A percentile compares a stretch with the other conserved stretches of the same genome.
Conservation (phyloP, 1,140 invertebrate species). For the Rhopalosiphum maidis region DNA sequence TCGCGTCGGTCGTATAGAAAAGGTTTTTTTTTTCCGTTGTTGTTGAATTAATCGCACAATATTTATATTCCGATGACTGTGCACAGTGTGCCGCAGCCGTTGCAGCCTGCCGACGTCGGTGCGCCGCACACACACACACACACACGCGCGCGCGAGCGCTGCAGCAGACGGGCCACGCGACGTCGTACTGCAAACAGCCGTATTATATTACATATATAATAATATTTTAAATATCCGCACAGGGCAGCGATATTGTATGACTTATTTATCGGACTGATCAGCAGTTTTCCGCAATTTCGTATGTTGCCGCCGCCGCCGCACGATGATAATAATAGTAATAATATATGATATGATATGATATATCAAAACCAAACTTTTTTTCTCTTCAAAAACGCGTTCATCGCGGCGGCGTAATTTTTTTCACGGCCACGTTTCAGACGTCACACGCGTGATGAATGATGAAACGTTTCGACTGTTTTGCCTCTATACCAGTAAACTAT, state of each 20-base stretch:
- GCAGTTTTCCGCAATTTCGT: neutral
- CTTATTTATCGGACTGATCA: neutral
- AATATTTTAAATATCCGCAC: neutral
- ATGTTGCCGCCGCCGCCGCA: no score
- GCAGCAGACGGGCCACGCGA: slow-evolving; percentile 17
- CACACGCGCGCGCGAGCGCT: neutral
- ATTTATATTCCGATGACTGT: slow-evolving; percentile 29
- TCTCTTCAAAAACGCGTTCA: neutral
- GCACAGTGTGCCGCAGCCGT: neutral
- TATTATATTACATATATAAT: neutral
- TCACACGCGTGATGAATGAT: neutral
- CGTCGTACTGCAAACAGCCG: neutral
- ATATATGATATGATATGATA: no score
- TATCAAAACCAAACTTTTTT: neutral
- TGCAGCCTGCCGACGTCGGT: neutral
- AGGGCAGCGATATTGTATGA: neutral
- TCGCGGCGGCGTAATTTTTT: neutral
- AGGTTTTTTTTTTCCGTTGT: neutral
- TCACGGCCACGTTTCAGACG: neutral
- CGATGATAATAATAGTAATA: neutral
- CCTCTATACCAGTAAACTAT: neutral
- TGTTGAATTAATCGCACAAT: slow-evolving; percentile 2
- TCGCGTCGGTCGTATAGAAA: neutral
- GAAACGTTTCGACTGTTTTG: neutral
- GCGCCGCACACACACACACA: neutral